These are phyloP conservation scores for Phaedon cochleariae DNA, from an alignment of 2,888 invertebrate genomes.

Conservation along the genomic window DNA sequence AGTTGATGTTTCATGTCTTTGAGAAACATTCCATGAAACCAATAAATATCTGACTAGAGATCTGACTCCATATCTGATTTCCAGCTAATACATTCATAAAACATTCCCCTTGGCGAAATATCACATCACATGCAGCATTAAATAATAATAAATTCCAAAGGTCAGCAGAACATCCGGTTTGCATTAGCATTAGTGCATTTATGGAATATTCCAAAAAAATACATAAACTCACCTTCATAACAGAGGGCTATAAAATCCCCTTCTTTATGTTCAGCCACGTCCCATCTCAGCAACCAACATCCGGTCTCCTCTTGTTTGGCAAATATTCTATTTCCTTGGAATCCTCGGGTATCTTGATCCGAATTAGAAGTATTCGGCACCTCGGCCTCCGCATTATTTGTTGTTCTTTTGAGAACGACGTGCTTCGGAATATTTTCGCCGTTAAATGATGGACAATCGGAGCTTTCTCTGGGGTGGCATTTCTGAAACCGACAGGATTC, in stretches of 20 bases:
- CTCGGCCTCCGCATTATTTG: conserved; percentile 27
- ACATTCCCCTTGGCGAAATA: conserved; percentile 2
- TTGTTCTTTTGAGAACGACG: conserved; percentile 45
- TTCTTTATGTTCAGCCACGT: conserved; percentile 58
- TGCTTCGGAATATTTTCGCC: conserved; percentile 26
- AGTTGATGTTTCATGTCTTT: background rate
- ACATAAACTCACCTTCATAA: conserved; percentile 63
- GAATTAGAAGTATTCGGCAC: conserved; percentile 8
- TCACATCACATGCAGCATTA: conserved; percentile 6
- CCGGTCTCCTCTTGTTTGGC: conserved; percentile 61
- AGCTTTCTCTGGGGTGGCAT: conserved; percentile 47
- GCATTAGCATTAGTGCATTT: conserved; percentile 16
- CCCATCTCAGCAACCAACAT: conserved; percentile 62
- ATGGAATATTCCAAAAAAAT: conserved; percentile 15
- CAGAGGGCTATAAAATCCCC: conserved; percentile 68
- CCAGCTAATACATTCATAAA: conserved; percentile 15
- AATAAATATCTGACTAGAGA: background rate
- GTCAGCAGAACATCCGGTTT: conserved; percentile 18
- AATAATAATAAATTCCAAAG: conserved; percentile 4
- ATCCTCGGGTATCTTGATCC: conserved; percentile 18
- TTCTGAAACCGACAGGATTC: conserved; percentile 51
- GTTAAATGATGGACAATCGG: conserved; percentile 4
- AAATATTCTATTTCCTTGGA: conserved; percentile 56
- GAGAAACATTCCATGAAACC: background rate
- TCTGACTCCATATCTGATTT: background rate